Conservation (phyloP, 2,113 vertebrate genomes). For the Cavia porcellus region DNA sequence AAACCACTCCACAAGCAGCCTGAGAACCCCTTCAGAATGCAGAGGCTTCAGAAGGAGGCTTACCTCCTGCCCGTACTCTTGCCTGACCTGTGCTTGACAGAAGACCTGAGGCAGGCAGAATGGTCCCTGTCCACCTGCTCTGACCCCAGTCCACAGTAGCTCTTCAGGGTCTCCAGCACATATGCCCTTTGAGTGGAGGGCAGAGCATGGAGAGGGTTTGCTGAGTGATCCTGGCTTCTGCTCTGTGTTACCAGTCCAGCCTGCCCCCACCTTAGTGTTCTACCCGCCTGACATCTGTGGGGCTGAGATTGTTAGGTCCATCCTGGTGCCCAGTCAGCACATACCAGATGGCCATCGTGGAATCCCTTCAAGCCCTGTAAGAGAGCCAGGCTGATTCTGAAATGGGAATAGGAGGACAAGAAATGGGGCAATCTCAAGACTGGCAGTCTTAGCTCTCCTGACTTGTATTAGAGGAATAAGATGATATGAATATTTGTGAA, state of each 20-base stretch:
- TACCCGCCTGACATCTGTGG: neutral
- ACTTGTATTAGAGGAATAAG: neutral
- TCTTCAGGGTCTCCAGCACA: neutral
- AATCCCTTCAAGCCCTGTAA: neutral
- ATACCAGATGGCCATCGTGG: neutral
- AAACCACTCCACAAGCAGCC: neutral
- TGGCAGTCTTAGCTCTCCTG: neutral
- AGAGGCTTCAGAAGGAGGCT: neutral
- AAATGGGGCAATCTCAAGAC: neutral
- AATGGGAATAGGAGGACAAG: neutral
- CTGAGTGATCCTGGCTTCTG: neutral
- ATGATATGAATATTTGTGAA: neutral
- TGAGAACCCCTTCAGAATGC: neutral
- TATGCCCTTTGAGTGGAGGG: neutral
- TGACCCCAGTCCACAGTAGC: neutral
- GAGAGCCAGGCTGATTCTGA: neutral
- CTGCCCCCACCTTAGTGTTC: accelerated
- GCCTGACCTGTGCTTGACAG: neutral
- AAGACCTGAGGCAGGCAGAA: neutral
- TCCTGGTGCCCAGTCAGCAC: constrained; percentile 56
- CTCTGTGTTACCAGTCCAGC: neutral
- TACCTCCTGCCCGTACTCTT: accelerated
- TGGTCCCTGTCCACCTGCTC: neutral
- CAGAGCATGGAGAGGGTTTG: neutral
- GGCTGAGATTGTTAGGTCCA: neutral